Evolutionary conservation across 2,797 vertebrate genomes (phyloP), one percentile per base, ranked within the genome.

Genomic region (Sus cebifrons): DNA sequence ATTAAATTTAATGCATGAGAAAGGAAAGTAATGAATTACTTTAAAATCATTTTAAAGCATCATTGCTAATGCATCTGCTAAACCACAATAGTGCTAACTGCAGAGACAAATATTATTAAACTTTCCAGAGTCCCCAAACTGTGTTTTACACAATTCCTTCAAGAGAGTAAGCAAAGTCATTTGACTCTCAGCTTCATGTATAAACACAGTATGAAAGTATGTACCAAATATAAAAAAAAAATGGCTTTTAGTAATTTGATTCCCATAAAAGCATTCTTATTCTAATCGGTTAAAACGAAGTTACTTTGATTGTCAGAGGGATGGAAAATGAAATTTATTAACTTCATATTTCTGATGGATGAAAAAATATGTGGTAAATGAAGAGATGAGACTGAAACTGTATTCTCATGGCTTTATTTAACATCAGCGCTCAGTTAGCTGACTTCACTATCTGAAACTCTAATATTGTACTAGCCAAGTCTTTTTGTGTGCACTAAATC

Each of bases 1-100:
- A 95, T 97, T 98, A 98, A 98, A 98, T 96, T 89, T 97, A 97
- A 95, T 95, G 29, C 70, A 89, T 54, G 89, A 82, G 89, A 97
- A 98, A 85, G 84, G 54, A 75, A 98, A 98, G 62, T 74, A 97
- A 97, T 97, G 0, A 98, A 95, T 97, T 97, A 96, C 73, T 97
- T 96, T 52, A 54, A 85, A 73, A 86, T 96, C 70, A 97, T 96
- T 98, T 98, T 83, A 95, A 98, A 97, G n/a, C 62, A 96, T 97
- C 97, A 77, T 52, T 97, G 52, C 18, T 96, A 95, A 86, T 94
- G 56, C n/a, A 90, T 60, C 9, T 62, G 65, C 75, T 97, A 98
- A 98, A 96, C 92, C 27, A 14, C 82, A 96, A n/a, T 71, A 91
- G 60, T 65, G 52, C 64, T 94, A 97, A 98, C 86, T 90, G 71